A percentile compares a stretch with the other conserved stretches of the same genome.
phyloP scores from a whole-genome alignment of 64 coral and sea anemone species.

The Pocillopora damicornis region DNA sequence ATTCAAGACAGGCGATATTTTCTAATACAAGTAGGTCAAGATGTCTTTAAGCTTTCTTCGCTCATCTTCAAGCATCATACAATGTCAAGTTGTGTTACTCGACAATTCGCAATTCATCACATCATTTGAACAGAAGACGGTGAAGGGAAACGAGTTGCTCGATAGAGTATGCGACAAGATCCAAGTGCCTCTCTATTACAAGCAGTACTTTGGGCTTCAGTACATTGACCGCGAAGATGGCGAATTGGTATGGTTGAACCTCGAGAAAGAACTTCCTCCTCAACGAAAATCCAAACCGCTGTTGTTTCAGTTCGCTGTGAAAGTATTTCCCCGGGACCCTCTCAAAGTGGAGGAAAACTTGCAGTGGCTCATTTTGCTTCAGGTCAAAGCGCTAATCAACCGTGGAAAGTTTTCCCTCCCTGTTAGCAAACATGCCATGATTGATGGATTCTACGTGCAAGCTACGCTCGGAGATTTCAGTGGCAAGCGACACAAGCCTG shows the following conservation, averaged over 20 bases:
- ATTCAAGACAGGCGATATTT: too few species aligned
- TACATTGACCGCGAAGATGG: conserved; percentile 74
- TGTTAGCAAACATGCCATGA: conserved; percentile 50
- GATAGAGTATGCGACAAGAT: conserved; percentile 66
- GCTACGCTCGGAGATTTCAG: conserved; percentile 69
- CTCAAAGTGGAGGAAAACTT: conserved; percentile 28
- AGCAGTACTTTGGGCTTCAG: conserved; percentile 78
- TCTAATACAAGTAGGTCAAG: background rate
- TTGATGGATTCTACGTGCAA: conserved; percentile 80
- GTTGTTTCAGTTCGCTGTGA: conserved; percentile 69
- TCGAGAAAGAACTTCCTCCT: conserved; percentile 60
- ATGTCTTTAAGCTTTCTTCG: conserved; percentile 33
- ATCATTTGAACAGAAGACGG: conserved; percentile 39
- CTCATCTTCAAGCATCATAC: conserved; percentile 7
- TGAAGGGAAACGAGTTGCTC: conserved; percentile 50
- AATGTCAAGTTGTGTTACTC: conserved; percentile 74
- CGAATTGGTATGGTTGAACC: conserved; percentile 66
- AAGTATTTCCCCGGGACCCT: conserved; percentile 65
- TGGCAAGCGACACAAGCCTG: conserved; percentile 46
- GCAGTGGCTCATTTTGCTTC: conserved; percentile 37
- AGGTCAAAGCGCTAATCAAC: conserved; percentile 64
- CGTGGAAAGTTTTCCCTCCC: conserved; percentile 68
- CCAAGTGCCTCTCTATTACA: conserved; percentile 40
- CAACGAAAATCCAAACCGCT: conserved; percentile 34
- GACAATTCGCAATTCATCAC: conserved; percentile 77